Evolutionary conservation across 2,797 vertebrate genomes (phyloP).

Genomic region (Chlorospingus flavigularis): DNA sequence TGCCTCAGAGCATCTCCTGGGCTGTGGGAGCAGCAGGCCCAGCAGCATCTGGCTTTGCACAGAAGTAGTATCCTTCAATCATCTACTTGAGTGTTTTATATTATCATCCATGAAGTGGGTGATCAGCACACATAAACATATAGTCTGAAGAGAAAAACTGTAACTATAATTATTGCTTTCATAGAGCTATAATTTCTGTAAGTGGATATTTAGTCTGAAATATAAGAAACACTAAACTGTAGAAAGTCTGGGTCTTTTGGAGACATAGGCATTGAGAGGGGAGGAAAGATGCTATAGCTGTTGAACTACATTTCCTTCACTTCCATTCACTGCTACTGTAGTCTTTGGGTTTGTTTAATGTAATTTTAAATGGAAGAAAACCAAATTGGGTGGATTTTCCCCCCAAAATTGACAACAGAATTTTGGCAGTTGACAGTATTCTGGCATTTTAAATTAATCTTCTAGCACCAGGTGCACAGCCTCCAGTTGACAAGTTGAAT

Average conservation of each 20-base stretch:
- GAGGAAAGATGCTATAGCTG: background rate
- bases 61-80: background rate
- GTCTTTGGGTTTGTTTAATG: background rate
- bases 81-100: conserved; percentile 2
- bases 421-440: background rate
- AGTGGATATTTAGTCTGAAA: conserved; percentile 6
- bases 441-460: background rate
- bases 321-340: background rate
- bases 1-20: background rate
- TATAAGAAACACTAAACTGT: background rate
- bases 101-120: background rate
- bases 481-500: background rate
- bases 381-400: background rate
- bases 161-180: conserved; percentile 27
- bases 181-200: background rate
- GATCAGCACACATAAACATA: background rate
- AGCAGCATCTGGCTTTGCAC: background rate
- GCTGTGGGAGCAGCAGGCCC: background rate
- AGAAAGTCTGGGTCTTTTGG: background rate
- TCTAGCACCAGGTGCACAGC: background rate
- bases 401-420: background rate
- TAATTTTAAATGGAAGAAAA: background rate
- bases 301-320: background rate
- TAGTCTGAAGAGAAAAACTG: background rate
- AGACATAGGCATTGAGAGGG: background rate